These are phyloP conservation scores for Eupsilia transversa DNA, from an alignment of 2,888 invertebrate genomes.

Conservation along the genomic window DNA sequence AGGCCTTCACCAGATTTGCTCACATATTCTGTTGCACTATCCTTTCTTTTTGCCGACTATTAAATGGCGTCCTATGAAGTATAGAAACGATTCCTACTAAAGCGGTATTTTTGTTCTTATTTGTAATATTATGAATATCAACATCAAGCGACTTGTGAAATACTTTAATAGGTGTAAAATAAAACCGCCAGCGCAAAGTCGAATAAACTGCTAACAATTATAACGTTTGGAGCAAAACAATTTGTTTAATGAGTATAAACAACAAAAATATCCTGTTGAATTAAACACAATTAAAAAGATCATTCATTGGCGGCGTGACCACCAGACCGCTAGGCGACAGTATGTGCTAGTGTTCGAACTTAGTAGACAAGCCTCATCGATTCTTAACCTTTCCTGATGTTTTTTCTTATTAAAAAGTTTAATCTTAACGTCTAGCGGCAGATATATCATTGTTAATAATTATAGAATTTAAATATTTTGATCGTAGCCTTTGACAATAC, in stretches of 20 bases:
- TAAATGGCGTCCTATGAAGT: background rate
- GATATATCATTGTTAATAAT: background rate
- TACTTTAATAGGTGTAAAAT: slow-evolving; percentile 24
- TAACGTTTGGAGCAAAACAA: slow-evolving; percentile 23
- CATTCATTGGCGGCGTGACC: slow-evolving; percentile 42
- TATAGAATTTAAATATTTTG: background rate
- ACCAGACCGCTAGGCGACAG: slow-evolving; percentile 31
- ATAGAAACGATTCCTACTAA: background rate
- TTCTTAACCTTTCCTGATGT: background rate
- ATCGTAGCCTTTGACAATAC: background rate
- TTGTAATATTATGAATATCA: slow-evolving; percentile 14
- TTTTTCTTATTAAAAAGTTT: background rate
- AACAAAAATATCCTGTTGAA: slow-evolving; percentile 53
- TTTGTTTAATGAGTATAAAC: slow-evolving; percentile 39
- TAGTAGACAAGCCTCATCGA: background rate
- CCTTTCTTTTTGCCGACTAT: background rate
- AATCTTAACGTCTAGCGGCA: background rate
- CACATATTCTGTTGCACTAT: background rate
- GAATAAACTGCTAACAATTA: background rate
- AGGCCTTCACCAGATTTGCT: background rate
- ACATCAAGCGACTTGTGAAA: background rate
- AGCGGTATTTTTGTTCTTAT: background rate
- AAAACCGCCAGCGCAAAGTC: slow-evolving; percentile 42
- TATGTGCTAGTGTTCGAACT: background rate
- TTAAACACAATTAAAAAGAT: slow-evolving; percentile 52